Base-by-base conservation (phyloP, 2,797 vertebrate species). In the Mus caroli region DNA sequence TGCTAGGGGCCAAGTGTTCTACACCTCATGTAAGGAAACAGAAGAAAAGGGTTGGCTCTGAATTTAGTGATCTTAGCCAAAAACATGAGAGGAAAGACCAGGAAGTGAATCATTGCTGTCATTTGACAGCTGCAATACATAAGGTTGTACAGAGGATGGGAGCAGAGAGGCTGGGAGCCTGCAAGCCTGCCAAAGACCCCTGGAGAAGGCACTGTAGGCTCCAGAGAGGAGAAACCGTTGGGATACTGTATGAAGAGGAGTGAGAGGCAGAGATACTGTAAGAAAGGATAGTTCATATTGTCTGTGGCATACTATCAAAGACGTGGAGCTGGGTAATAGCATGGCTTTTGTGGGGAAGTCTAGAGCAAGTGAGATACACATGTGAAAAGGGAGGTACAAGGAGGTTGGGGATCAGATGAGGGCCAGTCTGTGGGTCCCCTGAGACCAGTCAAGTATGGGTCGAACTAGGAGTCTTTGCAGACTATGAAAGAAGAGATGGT, bases 11-110 rank as follows among this genome's bases (percentile, higher is more conserved):
- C 60, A 78, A 93, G 46, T 88, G 13, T 60, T 93, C 60, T 90
- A 78, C 73, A 50, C 85, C 40, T 52, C 71, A 0, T 60, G 82
- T 56, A 89, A 50, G 31, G 88, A 94, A 90, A 89, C 43, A 87
- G 95, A 69, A 37, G 67, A 60, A 92, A 88, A 37, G 43, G 86
- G 40, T 75, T 56, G 56, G 52, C 94, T 95, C n/a, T 26, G 9
- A 43, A 67, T 67, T 86, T 9, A 64, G 4, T 56, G 28, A 73
- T 83, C 62, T 71, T 93, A 90, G 24, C 87, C 56, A 31, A 60
- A 88, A 77, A 77, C 43, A 34, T 0, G 0, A 62, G 40, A 79
- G 26, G 37, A 58, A 75, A 62, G 46, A 62, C 40, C 73, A 75
- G 73, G 20, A 90, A 93, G 79, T 17, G 22, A 52, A 85, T 82